Base-by-base conservation (phyloP, 2,888 invertebrate species). In the Drosophila ustulata region DNA sequence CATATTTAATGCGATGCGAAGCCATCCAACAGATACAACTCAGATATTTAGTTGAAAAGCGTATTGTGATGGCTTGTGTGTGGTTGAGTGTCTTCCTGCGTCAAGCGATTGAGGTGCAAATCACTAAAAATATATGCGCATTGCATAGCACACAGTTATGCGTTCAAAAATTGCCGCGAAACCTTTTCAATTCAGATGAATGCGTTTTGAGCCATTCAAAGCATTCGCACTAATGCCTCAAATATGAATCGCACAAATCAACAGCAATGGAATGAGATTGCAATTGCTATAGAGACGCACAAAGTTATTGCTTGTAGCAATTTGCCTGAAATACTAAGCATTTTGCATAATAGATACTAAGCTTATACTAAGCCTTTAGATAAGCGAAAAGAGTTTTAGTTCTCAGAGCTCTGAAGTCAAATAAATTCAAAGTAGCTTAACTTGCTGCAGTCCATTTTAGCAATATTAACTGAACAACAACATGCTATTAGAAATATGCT, bases 1-100 rank as follows among this genome's bases (percentile, higher is more conserved):
- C 88, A 88, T 82, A 88, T 86, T 86, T 82, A 78, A 86, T 78
- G 66, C 80, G 75, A 72, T 88, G 76, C 71, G 77, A 82, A 84
- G 80, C 77, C 82, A 81, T 73, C 70, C 73, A 88, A 78, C 58
- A 62, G 68, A 53, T 68, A 61, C 73, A 50, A 58, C 78, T 57
- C n/a, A 32, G 43, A 49, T 11, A 52, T 25, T 57, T 64, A 52
- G 58, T 41, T 52, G 18, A 37, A 11, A n/a, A 37, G 37, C 37
- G 37, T 11, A 37, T 37, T 37, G 37, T 37, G 37, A 4, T 18
- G 26, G 8, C 39, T 45, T 39, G 49, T 37, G 18, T 58, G 58
- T 23, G 41, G 32, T 46, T 47, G 34, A 62, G 62, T 46, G 46
- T 62, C n/a, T 6, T 41, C 37, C 23, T 25, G 32, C 51, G 52